Conservation (phyloP, 2,113 vertebrate genomes). For the Scophthalmus maximus region DNA sequence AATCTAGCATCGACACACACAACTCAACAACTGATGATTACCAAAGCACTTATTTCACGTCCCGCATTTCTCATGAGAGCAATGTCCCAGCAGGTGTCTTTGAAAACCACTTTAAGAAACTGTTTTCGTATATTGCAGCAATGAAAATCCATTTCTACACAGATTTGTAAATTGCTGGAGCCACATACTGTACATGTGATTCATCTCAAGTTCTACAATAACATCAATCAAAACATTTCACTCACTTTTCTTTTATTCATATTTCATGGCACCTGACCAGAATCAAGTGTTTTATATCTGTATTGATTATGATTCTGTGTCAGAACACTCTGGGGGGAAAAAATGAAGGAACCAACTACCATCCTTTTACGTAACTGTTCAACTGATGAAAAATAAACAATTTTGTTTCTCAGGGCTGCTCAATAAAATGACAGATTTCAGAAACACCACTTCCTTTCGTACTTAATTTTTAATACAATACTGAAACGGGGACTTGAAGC, state of each 20-base stretch:
- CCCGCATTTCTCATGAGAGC: not conserved
- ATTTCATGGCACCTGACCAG: not conserved
- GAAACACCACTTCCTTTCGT: not conserved
- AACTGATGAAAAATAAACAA: not conserved
- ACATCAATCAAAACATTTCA: not conserved
- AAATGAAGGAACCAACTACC: not conserved
- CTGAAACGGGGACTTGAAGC: too few species aligned
- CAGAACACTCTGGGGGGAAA: not conserved
- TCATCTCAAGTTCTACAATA: conserved; percentile 12
- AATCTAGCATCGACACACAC: not conserved
- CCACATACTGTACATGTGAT: not conserved
- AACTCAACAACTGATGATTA: not conserved
- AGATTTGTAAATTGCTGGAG: conserved; percentile 11
- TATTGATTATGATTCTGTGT: not conserved
- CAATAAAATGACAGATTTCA: not conserved
- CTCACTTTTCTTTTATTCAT: conserved; percentile 13
- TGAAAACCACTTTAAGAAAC: not conserved
- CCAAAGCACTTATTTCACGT: not conserved
- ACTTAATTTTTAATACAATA: too few species aligned
- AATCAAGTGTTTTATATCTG: not conserved
- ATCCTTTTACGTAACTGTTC: not conserved
- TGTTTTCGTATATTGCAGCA: not conserved
- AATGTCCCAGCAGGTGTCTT: not conserved
- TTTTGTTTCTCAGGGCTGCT: conserved; percentile 4
- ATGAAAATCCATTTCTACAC: conserved; percentile 13